Conservation (phyloP, 1,140 invertebrate genomes). For the Pseudomyrmex gracilis region DNA sequence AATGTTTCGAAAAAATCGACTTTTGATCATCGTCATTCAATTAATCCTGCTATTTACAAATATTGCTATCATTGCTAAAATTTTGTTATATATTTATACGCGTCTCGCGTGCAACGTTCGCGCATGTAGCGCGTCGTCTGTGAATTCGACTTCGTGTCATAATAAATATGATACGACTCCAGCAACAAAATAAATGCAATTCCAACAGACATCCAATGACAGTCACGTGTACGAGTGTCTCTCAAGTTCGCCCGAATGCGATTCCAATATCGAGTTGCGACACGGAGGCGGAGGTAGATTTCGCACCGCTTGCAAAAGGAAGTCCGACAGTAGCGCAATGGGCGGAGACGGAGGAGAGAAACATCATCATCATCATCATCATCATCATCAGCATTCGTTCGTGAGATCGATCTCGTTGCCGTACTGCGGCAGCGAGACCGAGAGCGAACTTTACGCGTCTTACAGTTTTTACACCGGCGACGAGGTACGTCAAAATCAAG, state of each 20-base stretch:
- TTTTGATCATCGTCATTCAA: too few relatives aligned
- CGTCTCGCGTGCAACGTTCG: too few relatives aligned
- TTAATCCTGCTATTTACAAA: too few relatives aligned
- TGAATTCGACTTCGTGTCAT: neutral
- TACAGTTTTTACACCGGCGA: slow-evolving; percentile 89
- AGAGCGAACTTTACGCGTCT: slow-evolving; percentile 92
- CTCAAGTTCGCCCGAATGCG: slow-evolving; percentile 89
- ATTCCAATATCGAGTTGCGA: slow-evolving; percentile 84
- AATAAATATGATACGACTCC: neutral
- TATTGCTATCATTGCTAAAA: too few relatives aligned
- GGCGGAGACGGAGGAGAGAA: slow-evolving; percentile 82
- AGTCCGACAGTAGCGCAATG: slow-evolving; percentile 85
- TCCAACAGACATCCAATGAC: slow-evolving; percentile 79
- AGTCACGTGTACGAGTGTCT: slow-evolving; percentile 88
- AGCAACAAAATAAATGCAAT: neutral
- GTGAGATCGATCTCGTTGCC: slow-evolving; percentile 89
- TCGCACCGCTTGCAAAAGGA: slow-evolving; percentile 78
- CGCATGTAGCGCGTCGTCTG: too few relatives aligned
- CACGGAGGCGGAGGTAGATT: slow-evolving; percentile 74
- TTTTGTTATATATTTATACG: too few relatives aligned
- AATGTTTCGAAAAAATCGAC: too few relatives aligned
- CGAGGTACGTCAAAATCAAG: slow-evolving; percentile 77
- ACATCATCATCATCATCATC: slow-evolving; percentile 77
- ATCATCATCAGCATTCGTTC: slow-evolving; percentile 77
- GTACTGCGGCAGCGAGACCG: slow-evolving; percentile 92